These are phyloP conservation scores for Misgurnus mizolepis DNA, from an alignment of 2,113 vertebrate species.

Conservation along the genomic window DNA sequence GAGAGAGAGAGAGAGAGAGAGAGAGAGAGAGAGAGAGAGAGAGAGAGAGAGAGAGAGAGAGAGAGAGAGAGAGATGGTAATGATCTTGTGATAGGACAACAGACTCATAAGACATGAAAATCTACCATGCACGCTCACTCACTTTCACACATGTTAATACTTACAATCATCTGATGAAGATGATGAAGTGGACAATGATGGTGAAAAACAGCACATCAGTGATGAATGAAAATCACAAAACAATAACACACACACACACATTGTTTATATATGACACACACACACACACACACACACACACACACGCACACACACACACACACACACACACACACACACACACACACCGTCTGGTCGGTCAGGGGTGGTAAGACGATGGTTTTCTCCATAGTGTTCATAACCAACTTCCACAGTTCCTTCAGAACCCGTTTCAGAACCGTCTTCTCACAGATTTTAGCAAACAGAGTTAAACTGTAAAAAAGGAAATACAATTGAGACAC, in stretches of 20 bases:
- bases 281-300: too few species aligned
- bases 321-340: neutral
- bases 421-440: constrained; percentile 94
- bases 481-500: neutral
- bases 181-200: constrained; percentile 30
- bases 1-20: too few species aligned
- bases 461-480: constrained; percentile 86
- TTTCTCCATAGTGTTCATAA: constrained; percentile 99
- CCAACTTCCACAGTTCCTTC: constrained; percentile 97
- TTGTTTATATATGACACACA: too few species aligned
- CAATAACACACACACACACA: too few species aligned
- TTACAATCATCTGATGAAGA: constrained; percentile 58
- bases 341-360: constrained; percentile 88
- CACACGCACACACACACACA: too few species aligned
- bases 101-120: too few species aligned
- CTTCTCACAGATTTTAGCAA: constrained; percentile 98
- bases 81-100: too few species aligned
- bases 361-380: constrained; percentile 91
- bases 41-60: too few species aligned
- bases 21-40: too few species aligned
- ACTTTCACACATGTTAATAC: constrained; percentile 34
- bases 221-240: constrained; percentile 20
- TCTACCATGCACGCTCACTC: too few species aligned
- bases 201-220: constrained; percentile 3
- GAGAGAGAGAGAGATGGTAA: too few species aligned